These are phyloP conservation scores for Lasioglossum calceatum DNA, from an alignment of 2,888 invertebrate species.

Conservation along the genomic window DNA sequence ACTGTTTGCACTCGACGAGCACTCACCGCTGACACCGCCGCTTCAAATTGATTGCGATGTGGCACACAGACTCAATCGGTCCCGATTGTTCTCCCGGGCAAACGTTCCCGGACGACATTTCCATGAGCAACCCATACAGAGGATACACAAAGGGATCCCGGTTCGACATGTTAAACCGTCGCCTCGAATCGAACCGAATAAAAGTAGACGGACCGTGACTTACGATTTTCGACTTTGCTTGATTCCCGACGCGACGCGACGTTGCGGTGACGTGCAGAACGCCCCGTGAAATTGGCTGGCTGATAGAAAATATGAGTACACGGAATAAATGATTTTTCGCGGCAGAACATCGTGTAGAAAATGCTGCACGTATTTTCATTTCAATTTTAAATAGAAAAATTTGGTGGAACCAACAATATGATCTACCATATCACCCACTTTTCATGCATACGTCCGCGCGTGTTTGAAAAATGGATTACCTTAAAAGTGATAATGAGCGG, in stretches of 20 bases:
- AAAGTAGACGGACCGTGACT: constrained; percentile 1
- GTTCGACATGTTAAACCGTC: neutral
- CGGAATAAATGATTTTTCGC: neutral
- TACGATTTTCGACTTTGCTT: constrained; percentile 30
- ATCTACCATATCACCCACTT: neutral
- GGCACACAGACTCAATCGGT: constrained; percentile 26
- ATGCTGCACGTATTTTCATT: neutral
- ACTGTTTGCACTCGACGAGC: constrained; percentile 12
- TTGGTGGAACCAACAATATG: neutral
- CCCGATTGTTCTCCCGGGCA: constrained; percentile 37
- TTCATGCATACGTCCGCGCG: neutral
- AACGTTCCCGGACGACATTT: constrained; percentile 34
- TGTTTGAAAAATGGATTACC: neutral
- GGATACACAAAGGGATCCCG: neutral
- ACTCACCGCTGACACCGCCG: constrained; percentile 16
- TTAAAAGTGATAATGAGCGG: neutral
- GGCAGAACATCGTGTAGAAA: neutral
- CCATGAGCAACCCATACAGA: constrained; percentile 32
- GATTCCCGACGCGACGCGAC: neutral
- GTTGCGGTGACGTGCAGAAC: neutral
- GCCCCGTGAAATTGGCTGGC: neutral
- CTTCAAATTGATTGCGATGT: constrained; percentile 37
- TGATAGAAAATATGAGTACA: neutral
- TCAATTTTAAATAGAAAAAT: neutral
- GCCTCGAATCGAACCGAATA: neutral